Evolutionary conservation across 2,797 vertebrate genomes (phyloP).

Genomic region (Smutsia temminckii): DNA sequence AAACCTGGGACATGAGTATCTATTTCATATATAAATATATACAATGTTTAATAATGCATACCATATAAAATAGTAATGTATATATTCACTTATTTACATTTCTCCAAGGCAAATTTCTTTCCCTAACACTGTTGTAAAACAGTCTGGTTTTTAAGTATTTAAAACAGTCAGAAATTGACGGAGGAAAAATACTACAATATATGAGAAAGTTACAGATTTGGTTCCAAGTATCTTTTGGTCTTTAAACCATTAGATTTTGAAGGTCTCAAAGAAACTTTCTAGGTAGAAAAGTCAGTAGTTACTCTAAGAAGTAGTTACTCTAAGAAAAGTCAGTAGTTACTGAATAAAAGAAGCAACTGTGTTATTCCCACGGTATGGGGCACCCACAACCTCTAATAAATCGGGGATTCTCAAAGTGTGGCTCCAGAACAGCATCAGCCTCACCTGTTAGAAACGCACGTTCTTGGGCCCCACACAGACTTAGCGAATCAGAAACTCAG

Average conservation of each 20-base stretch:
- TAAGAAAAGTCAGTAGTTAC: not conserved
- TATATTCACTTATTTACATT: not conserved
- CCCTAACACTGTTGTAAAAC: not conserved
- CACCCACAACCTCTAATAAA: not conserved
- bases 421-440: not conserved
- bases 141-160: not conserved
- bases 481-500: not conserved
- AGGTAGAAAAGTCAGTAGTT: not conserved
- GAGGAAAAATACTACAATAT: not conserved
- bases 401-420: not conserved
- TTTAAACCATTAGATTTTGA: not conserved
- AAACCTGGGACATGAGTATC: not conserved
- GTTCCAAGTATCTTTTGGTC: not conserved
- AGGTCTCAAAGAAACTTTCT: not conserved
- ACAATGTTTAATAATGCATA: not conserved
- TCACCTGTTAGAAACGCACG: not conserved
- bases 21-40: not conserved
- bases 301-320: no score
- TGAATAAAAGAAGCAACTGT: not conserved
- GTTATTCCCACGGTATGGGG: not conserved
- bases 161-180: not conserved
- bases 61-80: not conserved
- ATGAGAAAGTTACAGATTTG: not conserved
- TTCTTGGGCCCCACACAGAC: not conserved
- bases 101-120: not conserved